Conservation (phyloP, 2,113 vertebrate species). For the Phalacrocorax pelagicus region DNA sequence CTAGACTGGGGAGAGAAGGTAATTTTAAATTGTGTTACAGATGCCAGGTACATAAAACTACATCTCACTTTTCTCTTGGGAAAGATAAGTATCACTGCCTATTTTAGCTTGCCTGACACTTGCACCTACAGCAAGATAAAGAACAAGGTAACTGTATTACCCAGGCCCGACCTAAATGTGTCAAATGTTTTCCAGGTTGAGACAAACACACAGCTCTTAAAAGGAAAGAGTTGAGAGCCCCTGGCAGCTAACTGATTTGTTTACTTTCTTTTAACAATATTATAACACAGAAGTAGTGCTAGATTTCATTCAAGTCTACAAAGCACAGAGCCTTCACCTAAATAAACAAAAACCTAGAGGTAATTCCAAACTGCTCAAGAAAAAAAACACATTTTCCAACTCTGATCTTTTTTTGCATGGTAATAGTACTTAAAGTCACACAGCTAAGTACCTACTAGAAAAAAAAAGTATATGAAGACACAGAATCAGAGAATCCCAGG, state of each 20-base stretch:
- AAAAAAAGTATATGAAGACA: not conserved
- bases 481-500: too few relatives aligned
- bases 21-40: not conserved
- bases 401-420: not conserved
- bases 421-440: not conserved
- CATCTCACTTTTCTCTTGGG: not conserved
- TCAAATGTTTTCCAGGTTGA: conserved; percentile 12
- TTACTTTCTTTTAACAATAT: conserved; percentile 20
- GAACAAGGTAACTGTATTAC: conserved; percentile 7
- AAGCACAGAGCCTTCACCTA: not conserved
- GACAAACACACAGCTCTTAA: not conserved
- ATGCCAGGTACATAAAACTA: not conserved
- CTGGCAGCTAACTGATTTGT: conserved; percentile 32
- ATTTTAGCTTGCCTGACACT: conserved; percentile 7
- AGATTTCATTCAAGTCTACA: not conserved
- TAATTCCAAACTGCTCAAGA: not conserved
- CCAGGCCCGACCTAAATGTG: conserved; percentile 37
- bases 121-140: conserved; percentile 2
- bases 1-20: not conserved
- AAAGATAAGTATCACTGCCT: not conserved
- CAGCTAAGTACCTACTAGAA: not conserved
- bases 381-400: not conserved
- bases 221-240: not conserved
- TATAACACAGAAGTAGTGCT: not conserved
- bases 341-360: not conserved